phyloP scores from a whole-genome alignment of 2,797 vertebrate species.

The Xenentodon cancila region DNA sequence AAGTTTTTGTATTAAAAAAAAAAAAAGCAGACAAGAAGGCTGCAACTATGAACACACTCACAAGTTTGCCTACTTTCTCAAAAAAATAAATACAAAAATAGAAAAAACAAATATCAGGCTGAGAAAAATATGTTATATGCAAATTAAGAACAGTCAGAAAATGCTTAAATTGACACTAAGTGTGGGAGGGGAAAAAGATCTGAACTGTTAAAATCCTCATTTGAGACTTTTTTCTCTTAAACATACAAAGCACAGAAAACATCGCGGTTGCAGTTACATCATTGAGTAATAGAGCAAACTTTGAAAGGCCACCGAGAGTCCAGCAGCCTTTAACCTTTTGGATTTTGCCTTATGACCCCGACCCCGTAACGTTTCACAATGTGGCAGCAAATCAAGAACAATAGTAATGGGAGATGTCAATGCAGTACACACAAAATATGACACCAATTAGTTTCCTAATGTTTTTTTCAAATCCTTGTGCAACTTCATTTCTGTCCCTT shows the following conservation, averaged over 20 bases:
- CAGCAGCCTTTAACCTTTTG: constrained; percentile 19
- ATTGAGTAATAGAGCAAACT: constrained; percentile 38
- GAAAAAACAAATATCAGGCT: constrained; percentile 21
- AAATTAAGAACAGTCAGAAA: constrained; percentile 17
- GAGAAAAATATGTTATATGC: constrained; percentile 12
- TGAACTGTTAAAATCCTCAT: constrained; percentile 27
- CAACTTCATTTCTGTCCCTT: neutral
- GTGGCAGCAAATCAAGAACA: neutral
- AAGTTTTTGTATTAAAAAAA: neutral
- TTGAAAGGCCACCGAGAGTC: constrained; percentile 32
- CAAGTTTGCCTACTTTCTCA: neutral
- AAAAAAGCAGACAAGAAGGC: constrained; percentile 29
- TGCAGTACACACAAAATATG: neutral
- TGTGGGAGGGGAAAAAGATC: constrained; percentile 5
- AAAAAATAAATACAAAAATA: constrained; percentile 9
- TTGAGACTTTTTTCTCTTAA: constrained; percentile 5
- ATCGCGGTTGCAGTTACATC: constrained; percentile 9
- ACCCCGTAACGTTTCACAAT: neutral
- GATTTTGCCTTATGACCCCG: constrained; percentile 11
- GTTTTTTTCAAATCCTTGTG: neutral
- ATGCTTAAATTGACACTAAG: constrained; percentile 18
- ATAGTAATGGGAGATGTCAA: neutral
- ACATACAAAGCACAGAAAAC: constrained; percentile 19
- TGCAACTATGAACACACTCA: constrained; percentile 13
- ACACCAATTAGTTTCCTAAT: constrained; percentile 2